These are phyloP conservation scores for Zootoca vivipara DNA, from an alignment of 2,113 vertebrate species.

Conservation along the genomic window DNA sequence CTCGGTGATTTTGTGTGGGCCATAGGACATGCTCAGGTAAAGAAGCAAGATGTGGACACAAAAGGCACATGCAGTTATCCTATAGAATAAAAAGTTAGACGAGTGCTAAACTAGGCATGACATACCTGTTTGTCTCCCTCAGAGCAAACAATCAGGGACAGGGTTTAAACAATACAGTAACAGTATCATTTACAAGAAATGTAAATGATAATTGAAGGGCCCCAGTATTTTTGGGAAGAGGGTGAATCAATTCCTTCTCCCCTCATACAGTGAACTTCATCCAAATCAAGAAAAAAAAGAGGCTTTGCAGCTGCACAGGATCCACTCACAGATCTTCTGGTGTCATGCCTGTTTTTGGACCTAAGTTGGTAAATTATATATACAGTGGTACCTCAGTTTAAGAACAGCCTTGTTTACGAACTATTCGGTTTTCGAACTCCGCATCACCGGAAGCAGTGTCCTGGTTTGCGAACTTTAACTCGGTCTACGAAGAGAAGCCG, in stretches of 20 bases:
- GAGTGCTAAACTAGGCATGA: background rate
- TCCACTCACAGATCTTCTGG: background rate
- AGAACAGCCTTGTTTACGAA: too few relatives aligned
- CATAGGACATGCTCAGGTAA: background rate
- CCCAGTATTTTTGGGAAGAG: background rate
- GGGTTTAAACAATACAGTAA: background rate
- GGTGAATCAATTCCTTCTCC: background rate
- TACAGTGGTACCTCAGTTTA: too few relatives aligned
- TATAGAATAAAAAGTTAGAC: background rate
- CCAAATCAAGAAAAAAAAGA: background rate
- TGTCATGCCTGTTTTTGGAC: background rate
- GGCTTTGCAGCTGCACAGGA: background rate
- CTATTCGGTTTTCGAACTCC: too few relatives aligned
- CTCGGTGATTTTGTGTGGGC: background rate
- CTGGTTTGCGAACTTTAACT: too few relatives aligned
- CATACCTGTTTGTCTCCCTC: too few relatives aligned
- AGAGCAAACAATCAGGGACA: too few relatives aligned
- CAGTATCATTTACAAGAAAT: too few relatives aligned
- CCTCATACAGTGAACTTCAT: background rate
- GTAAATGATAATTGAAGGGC: background rate
- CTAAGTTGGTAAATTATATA: background rate
- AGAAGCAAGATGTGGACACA: background rate
- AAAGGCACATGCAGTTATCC: too few relatives aligned
- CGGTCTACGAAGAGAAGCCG: too few relatives aligned
- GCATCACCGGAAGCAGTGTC: too few relatives aligned